Base-by-base conservation (phyloP, 92 coral and sea anemone genomes). In the Porites rus region DNA sequence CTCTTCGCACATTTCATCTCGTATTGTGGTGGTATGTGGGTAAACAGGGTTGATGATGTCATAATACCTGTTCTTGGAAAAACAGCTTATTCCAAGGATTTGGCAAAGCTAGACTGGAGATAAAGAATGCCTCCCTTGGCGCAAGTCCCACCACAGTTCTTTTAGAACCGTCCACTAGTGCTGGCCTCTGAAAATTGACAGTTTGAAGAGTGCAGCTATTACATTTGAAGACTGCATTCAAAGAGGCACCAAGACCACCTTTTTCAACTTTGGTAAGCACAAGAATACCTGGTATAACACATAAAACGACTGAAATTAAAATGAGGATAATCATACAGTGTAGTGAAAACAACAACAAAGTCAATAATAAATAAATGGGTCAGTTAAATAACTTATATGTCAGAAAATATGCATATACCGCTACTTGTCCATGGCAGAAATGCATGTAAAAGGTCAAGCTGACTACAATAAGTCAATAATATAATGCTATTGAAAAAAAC, bases 101-200 rank as follows among this genome's bases (percentile, higher is more conserved):
- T 28, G 31, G 31, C 31, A 28, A 28, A 28, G 31, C 31, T 28
- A 28, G 86, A 8, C 89, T 87, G 66, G 87, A 69, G 21, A 85
- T 79, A 20, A 85, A 75, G 59, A 90, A 90, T 21, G 89, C 82
- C 25, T 82, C 91, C 25, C 75, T 59, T 22, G 85, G 67, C 6
- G 90, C 87, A 1, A 90, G 87, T 2, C 93, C 89, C 69, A 84
- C 84, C 13, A 84, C 89, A 21, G 83, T 84, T 66, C 88, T 69
- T 72, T 63, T 88, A 18, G 83, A 81, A 4, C 77, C 91, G 13
- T 81, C 91, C 20, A 88, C 79, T 56, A 82, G 56, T 10, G 74
- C 54, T 20, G 78, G 77, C 38, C 92, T 85, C 22, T 70, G 68
- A 53, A 86, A 86, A 66, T 78, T 86, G 10, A 86, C 62, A 22